Base-by-base conservation (phyloP, 2,113 vertebrate genomes). In the Notothenia coriiceps region DNA sequence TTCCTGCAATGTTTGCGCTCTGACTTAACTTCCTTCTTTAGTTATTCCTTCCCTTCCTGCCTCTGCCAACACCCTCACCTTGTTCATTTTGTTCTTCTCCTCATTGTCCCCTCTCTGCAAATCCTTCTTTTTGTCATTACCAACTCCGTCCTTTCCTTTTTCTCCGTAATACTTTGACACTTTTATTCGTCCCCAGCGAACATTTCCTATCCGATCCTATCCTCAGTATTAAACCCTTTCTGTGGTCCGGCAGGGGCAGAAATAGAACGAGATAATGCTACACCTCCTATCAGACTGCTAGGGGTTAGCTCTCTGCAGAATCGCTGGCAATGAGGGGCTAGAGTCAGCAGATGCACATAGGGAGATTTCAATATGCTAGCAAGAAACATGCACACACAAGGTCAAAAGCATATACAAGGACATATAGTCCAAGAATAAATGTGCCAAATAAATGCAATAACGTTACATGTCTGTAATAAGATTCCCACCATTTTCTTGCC, bases 251-350 rank as follows among this genome's bases (percentile, higher is more conserved):
- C 74, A 81, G 72, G 65, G 18, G 50, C 71, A 60, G 50, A 80
- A 78, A 76, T 84, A 64, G 43, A 68, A 87, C 75, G 83, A 86
- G 83, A 86, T 85, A 86, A 77, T 7, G 43, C 66, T 60, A 62
- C 43, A 61, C 59, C n/a, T 65, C 18, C 77, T 75, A 76, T 83
- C 70, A 75, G 25, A 60, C 49, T n/a, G 55, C 44, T 12, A 14
- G 57, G 51, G 50, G 54, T 50, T 68, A 6, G 20, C 50, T 66
- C 43, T 50, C 71, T 74, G 81, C 65, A 84, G 74, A 49, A 57
- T 43, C 3, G 15, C 81, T 52, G 56, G 69, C 59, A 40, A 70
- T 46, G 64, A 17, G 6, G 2, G 51, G 66, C 66, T 67, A 5
- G 54, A 35, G 29, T 68, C 44, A 69, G 62, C 65, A 69, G 51